Base-by-base conservation (phyloP, 2,797 vertebrate genomes). In the Benthosema pterotum region DNA sequence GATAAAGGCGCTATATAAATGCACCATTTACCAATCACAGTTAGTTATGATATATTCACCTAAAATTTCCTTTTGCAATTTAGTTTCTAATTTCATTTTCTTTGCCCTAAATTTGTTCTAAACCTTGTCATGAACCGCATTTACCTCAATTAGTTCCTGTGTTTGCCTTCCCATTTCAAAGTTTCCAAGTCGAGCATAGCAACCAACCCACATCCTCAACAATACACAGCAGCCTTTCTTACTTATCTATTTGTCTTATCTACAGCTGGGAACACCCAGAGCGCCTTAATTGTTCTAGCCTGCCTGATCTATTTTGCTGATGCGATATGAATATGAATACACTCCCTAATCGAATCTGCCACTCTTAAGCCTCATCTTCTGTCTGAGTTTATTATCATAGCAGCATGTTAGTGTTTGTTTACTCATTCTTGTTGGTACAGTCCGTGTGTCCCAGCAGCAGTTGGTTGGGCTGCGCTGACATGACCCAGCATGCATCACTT, bases 381-480 rank as follows among this genome's bases (percentile, higher is more conserved):
- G 14, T 56, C 22, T 52, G 46, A 72, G 57, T 12, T 49, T 67
- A 8, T 55, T 38, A 38, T 46, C 19, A 47, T 53, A 63, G 61
- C 47, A 67, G 69, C 25, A 54, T 52, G 22, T 38, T 38, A 81
- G 73, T 47, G 82, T 79, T 83, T 83, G 79, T 72, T 83, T 63
- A 72, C 57, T 48, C 61, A 66, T 57, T 74, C 68, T 56, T 64
- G 25, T 42, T 53, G 57, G 28, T 38, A 38, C 32, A 22, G 15
- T 28, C 25, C 78, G 50, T 0, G 77, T 63, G 67, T 53, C 51
- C 51, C 51, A 32, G 42, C 51, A 32, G 42, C 50, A 52, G 32
- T 15, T 15, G 12, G 18, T n/a, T 61, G 32, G 72, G 69, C 58
- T 2, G 28, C 1, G 19, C 52, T 63, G 68, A 65, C 71, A 42